A percentile compares a stretch with the other conserved stretches of the same genome.
Evolutionary conservation across 2,797 vertebrate species (phyloP).

Genomic region (Sebastes taczanowskii): DNA sequence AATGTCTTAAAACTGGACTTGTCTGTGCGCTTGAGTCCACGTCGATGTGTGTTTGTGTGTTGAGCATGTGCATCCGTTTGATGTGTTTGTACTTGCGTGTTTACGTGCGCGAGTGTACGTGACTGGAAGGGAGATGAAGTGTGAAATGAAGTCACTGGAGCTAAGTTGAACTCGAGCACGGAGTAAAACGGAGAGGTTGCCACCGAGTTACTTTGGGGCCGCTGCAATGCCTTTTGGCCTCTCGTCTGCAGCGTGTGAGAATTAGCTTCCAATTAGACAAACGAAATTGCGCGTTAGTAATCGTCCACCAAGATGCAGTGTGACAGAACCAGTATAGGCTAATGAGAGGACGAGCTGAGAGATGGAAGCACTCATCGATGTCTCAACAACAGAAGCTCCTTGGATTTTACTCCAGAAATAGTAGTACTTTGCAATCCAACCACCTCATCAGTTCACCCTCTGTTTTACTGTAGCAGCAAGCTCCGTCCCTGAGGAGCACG

Average conservation of each 20-base stretch:
- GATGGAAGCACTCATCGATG: neutral
- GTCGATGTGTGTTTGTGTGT: neutral
- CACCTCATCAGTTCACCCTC: neutral
- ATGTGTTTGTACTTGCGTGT: neutral
- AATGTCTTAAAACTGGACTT: slow-evolving; percentile 40
- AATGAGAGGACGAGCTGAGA: slow-evolving; percentile 18
- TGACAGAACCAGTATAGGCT: slow-evolving; percentile 37
- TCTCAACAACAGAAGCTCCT: neutral
- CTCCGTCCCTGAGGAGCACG: slow-evolving; percentile 27
- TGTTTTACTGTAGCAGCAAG: neutral
- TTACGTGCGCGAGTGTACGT: slow-evolving; percentile 1
- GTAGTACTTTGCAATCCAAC: slow-evolving; percentile 14
- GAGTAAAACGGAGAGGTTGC: slow-evolving; percentile 32
- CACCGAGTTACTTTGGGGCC: slow-evolving; percentile 21
- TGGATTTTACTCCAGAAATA: neutral
- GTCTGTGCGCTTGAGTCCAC: neutral
- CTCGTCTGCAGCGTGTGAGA: slow-evolving; percentile 30
- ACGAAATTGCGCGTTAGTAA: slow-evolving; percentile 51
- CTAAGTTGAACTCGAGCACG: slow-evolving; percentile 37
- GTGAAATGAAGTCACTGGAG: slow-evolving; percentile 66
- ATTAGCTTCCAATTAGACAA: slow-evolving; percentile 55
- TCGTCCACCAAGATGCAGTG: slow-evolving; percentile 12
- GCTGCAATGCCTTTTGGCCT: slow-evolving; percentile 16
- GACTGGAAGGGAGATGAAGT: slow-evolving; percentile 52
- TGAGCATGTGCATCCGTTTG: neutral